Percentiles rank a stretch among this genome's conserved stretches.
These are phyloP conservation scores for Leptinotarsa texana DNA, from an alignment of 1,140 invertebrate species.

Conservation along the genomic window DNA sequence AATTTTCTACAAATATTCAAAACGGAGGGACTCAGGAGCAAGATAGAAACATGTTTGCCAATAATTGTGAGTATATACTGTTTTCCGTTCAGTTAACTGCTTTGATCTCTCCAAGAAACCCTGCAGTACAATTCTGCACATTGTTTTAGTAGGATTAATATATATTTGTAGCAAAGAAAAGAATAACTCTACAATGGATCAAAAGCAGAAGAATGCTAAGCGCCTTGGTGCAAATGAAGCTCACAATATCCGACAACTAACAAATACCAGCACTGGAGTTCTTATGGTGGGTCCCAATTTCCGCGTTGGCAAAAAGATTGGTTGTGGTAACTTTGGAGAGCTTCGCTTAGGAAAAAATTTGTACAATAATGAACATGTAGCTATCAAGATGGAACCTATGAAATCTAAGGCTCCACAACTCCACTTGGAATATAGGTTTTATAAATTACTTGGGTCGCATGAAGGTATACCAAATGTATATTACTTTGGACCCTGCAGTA, in stretches of 20 bases:
- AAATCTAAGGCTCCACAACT: slow-evolving; percentile 99
- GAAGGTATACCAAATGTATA: slow-evolving; percentile 98
- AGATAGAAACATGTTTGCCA: slow-evolving; percentile 54
- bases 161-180: slow-evolving; percentile 22
- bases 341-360: slow-evolving; percentile 99
- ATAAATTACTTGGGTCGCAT: slow-evolving; percentile 90
- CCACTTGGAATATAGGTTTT: slow-evolving; percentile 99
- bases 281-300: slow-evolving; percentile 99
- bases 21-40: slow-evolving; percentile 51
- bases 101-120: not conserved
- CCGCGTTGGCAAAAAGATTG: slow-evolving; percentile 99
- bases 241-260: slow-evolving; percentile 74
- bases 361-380: slow-evolving; percentile 99
- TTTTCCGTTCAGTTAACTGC: slow-evolving; percentile 14
- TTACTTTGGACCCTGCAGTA: slow-evolving; percentile 98
- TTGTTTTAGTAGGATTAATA: slow-evolving; percentile 26
- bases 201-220: slow-evolving; percentile 19
- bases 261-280: slow-evolving; percentile 77
- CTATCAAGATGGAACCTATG: slow-evolving; percentile 99
- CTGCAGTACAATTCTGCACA: slow-evolving; percentile 17
- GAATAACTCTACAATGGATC: slow-evolving; percentile 10
- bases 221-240: slow-evolving; percentile 57
- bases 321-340: slow-evolving; percentile 99
- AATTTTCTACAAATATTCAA: slow-evolving; percentile 50
- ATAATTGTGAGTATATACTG: slow-evolving; percentile 49